phyloP scores from a whole-genome alignment of 2,797 vertebrate species.

The Vireo griseus region DNA sequence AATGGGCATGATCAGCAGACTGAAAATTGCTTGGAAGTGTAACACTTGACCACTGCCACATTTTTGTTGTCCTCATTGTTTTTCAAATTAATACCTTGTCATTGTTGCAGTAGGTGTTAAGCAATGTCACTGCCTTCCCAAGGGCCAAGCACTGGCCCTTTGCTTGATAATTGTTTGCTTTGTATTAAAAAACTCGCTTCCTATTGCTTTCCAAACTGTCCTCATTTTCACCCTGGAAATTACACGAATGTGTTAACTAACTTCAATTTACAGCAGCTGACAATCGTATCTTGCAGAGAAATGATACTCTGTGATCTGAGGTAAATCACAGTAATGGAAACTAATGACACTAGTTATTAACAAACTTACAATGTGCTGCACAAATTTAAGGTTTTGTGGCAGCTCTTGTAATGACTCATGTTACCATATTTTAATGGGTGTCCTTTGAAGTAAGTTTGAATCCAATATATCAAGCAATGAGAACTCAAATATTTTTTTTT shows the following conservation, averaged over 20 bases:
- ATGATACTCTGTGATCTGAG: slow-evolving; percentile 82
- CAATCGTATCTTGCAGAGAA: slow-evolving; percentile 78
- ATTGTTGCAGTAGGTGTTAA: slow-evolving; percentile 85
- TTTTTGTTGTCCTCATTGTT: slow-evolving; percentile 79
- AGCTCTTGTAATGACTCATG: slow-evolving; percentile 73
- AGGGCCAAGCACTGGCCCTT: slow-evolving; percentile 81
- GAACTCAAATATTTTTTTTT: slow-evolving; percentile 2
- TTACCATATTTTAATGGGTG: slow-evolving; percentile 78
- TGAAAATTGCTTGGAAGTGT: slow-evolving; percentile 81
- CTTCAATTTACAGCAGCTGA: slow-evolving; percentile 84
- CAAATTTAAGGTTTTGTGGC: slow-evolving; percentile 76
- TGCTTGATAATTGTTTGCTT: slow-evolving; percentile 90
- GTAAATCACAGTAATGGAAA: slow-evolving; percentile 81
- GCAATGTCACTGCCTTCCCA: slow-evolving; percentile 78
- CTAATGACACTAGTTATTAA: slow-evolving; percentile 79
- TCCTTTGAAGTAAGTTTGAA: slow-evolving; percentile 75
- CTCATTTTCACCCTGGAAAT: slow-evolving; percentile 89
- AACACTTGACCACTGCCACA: slow-evolving; percentile 83
- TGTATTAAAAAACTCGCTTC: slow-evolving; percentile 81
- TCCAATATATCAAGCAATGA: slow-evolving; percentile 40
- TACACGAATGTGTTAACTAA: slow-evolving; percentile 90
- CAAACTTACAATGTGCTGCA: slow-evolving; percentile 72
- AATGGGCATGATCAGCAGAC: slow-evolving; percentile 60
- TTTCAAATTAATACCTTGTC: slow-evolving; percentile 93
- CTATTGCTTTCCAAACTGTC: slow-evolving; percentile 79